These are phyloP conservation scores for Acanthisitta chloris DNA, from an alignment of 2,113 vertebrate genomes.

Conservation along the genomic window DNA sequence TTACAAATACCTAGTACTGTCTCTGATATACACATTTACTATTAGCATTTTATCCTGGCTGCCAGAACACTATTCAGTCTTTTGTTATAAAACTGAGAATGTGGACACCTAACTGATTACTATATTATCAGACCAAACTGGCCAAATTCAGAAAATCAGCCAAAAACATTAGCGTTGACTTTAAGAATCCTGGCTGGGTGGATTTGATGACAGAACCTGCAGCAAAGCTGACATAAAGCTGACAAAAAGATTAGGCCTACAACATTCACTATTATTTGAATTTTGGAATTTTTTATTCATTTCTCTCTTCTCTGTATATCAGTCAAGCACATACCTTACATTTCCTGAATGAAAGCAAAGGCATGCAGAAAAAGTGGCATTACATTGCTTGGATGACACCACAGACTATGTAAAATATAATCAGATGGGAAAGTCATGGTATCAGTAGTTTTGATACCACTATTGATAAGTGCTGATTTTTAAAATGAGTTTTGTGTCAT, in stretches of 20 bases:
- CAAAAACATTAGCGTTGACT: background rate
- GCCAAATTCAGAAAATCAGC: background rate
- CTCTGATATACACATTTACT: background rate
- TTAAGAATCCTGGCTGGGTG: background rate
- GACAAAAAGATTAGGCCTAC: background rate
- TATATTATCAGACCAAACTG: background rate
- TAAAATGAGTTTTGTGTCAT: too few species aligned
- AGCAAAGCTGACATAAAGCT: background rate
- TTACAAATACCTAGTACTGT: background rate
- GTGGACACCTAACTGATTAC: background rate
- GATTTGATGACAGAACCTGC: background rate
- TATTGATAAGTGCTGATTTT: background rate
- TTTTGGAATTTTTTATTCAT: background rate
- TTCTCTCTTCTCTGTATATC: background rate
- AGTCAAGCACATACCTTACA: background rate
- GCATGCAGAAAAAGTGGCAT: background rate
- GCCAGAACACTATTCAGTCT: background rate
- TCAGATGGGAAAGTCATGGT: background rate
- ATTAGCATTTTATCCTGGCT: background rate
- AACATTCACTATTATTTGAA: background rate
- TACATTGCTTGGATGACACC: background rate
- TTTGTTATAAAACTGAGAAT: background rate
- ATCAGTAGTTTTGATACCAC: background rate
- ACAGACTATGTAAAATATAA: background rate
- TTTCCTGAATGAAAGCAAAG: background rate